Conservation (phyloP, 2,797 vertebrate species). For the Cyprinella venusta region DNA sequence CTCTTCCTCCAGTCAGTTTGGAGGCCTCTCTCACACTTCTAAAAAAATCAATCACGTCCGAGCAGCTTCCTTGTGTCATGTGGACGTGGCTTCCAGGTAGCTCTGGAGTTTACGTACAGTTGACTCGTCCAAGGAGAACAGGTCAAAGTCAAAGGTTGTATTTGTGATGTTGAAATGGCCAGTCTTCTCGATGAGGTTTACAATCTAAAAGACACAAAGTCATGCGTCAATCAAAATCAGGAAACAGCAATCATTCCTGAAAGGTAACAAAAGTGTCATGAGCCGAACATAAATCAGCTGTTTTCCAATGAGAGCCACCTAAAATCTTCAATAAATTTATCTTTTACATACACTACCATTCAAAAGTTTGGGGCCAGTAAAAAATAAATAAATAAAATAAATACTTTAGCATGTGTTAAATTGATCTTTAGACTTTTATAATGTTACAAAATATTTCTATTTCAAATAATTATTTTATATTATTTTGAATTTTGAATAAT, state of each 20-base stretch:
- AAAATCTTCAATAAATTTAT: neutral
- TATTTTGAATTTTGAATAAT: neutral
- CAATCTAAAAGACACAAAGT: constrained; percentile 79
- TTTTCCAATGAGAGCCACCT: neutral
- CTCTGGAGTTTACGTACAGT: constrained; percentile 99
- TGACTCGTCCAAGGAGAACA: constrained; percentile 96
- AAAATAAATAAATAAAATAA: neutral
- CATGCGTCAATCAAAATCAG: neutral
- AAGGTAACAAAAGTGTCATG: neutral
- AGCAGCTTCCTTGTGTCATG: constrained; percentile 82
- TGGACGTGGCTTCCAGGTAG: constrained; percentile 94
- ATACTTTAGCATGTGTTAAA: neutral
- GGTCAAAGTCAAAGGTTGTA: constrained; percentile 98
- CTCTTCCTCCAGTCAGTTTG: constrained; percentile 16
- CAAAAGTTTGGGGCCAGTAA: neutral
- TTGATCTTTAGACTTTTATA: neutral
- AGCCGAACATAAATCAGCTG: neutral
- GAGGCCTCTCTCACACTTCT: constrained; percentile 59
- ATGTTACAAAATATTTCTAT: neutral
- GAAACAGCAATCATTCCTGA: neutral
- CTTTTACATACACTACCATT: neutral
- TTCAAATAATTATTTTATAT: neutral
- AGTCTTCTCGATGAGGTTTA: constrained; percentile 96
- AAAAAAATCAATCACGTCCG: constrained; percentile 53
- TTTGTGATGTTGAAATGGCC: constrained; percentile 98